Evolutionary conservation across 2,888 invertebrate genomes (phyloP), one percentile per base, ranked within the genome.

Genomic region (Uloborus plumipes): DNA sequence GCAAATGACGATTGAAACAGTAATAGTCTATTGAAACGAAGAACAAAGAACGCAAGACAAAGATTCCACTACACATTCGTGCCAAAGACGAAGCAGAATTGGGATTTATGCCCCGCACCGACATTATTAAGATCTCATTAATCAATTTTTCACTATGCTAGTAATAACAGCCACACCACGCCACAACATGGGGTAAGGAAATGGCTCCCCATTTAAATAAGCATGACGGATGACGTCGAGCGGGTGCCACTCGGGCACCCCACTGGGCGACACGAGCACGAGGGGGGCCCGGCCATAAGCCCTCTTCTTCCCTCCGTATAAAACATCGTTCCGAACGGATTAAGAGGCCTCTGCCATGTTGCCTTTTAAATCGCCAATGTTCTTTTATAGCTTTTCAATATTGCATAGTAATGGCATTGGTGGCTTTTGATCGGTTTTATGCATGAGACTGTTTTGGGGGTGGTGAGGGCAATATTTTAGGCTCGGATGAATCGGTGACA

Each of bases 341-440:
- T 80, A 80, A 51, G 55, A 15, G 55, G 47, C 50, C 22, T 65
- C 66, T 51, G 71, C 65, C 39, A 55, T 71, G 71, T 64, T 58
- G 70, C 66, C 69, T 64, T 71, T 69, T 69, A 80, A 80, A 72
- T 59, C 66, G 58, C 49, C 58, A 65, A 66, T 79, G 72, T 69
- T 51, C 73, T 66, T 67, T 74, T 73, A 74, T 80, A 69, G 73
- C 49, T 18, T 62, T 26, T 80, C 66, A 80, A 80, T 74, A 80
- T 80, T 80, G 80, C 64, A 80, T 73, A 49, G 66, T 73, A 74
- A 80, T 80, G 64, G 70, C 39, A 39, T 39, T 39, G 39, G 11
- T 39, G 39, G 11, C 39, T 39, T 39, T 39, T 39, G 39, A 39
- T 39, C 39, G 39, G 39, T 39, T 39, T 39, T 39, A 39, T 39